Percentiles rank a stretch among this genome's conserved stretches.
These are phyloP conservation scores for Prunella strophiata DNA, from an alignment of 2,797 vertebrate genomes.

Conservation along the genomic window DNA sequence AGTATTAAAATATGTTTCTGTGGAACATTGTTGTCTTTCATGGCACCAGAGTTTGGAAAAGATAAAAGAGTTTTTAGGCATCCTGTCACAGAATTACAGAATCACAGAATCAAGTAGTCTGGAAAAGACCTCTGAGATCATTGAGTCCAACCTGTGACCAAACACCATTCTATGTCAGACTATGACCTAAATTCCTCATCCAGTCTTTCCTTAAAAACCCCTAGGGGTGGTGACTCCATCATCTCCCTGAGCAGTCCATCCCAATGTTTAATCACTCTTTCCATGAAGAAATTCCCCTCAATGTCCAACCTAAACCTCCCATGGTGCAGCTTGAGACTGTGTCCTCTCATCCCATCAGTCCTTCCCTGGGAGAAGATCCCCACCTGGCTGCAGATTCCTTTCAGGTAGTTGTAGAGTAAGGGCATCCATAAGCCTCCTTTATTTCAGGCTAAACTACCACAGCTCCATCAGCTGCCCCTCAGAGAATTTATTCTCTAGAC, in stretches of 20 bases:
- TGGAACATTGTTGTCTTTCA: neutral
- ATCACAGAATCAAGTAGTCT: neutral
- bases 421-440: neutral
- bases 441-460: neutral
- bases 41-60: neutral
- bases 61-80: neutral
- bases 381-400: neutral
- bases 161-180: neutral
- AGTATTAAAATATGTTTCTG: neutral
- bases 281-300: neutral
- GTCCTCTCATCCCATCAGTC: rapidly evolving
- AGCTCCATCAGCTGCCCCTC: neutral
- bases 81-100: neutral
- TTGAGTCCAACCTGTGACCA: rapidly evolving
- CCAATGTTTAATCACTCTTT: neutral
- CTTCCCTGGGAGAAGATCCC: rapidly evolving
- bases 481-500: neutral
- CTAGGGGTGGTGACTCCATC: no score
- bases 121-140: neutral
- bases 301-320: neutral
- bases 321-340: neutral
- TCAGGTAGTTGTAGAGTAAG: neutral
- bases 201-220: neutral
- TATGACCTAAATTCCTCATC: neutral
- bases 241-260: neutral